Conservation (phyloP, 2,113 vertebrate genomes). For the Oreotrochilus melanogaster region DNA sequence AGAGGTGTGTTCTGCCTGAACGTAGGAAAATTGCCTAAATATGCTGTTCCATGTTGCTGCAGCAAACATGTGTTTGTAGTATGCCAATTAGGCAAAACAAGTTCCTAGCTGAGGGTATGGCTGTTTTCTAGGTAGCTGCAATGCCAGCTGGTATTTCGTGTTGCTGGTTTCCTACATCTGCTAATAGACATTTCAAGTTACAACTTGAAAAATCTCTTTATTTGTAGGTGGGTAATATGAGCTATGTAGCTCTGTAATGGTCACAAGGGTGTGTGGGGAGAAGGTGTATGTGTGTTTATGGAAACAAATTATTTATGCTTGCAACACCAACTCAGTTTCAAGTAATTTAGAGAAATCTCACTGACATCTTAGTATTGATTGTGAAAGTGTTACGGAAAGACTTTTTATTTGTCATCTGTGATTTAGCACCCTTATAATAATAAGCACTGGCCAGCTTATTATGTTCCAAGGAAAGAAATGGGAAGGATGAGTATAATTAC, state of each 20-base stretch:
- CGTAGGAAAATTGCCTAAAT: neutral
- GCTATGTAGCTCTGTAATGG: neutral
- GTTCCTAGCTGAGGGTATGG: neutral
- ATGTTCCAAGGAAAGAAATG: neutral
- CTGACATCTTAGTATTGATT: neutral
- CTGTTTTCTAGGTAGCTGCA: neutral
- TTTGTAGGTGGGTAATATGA: neutral
- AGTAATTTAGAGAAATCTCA: neutral
- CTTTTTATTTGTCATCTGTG: neutral
- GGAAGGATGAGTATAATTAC: neutral
- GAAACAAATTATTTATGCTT: slow-evolving; percentile 5
- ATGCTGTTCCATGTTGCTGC: neutral
- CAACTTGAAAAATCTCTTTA: neutral
- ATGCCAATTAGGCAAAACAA: neutral
- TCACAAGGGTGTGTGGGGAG: neutral
- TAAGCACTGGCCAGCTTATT: neutral
- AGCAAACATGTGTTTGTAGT: neutral
- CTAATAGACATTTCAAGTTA: neutral
- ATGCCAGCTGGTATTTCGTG: neutral
- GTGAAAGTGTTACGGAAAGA: neutral
- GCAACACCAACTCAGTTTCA: neutral
- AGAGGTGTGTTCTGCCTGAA: neutral
- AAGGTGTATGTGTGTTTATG: neutral
- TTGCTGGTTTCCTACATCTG: neutral
- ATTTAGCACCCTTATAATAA: neutral